Base-by-base conservation (phyloP, 2,888 invertebrate genomes). In the Petrolisthes cinctipes region DNA sequence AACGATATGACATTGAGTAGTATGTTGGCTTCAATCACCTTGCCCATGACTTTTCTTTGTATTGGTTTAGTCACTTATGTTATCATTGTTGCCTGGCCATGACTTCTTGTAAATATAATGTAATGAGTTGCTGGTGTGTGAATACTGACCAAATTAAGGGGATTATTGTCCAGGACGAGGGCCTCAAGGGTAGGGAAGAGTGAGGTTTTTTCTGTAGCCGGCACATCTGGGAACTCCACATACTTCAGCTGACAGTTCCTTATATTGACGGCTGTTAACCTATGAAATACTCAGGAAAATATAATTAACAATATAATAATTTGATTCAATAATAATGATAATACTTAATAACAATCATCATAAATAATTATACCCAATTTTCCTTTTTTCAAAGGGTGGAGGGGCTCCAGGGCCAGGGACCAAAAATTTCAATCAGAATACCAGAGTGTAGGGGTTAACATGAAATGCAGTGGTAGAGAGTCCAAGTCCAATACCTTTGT, bases 101-200 rank as follows among this genome's bases (percentile, higher is more conserved):
- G 23, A 9, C 0, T 71, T 71, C 6, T 71, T 20, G 11, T 20
- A 71, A 71, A 71, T n/a, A 71, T 20, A 20, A 71, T 2, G 2
- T 17, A 17, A 68, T 68, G n/a, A 68, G 68, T 75, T 20, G 75
- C 37, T 75, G 75, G 14, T 80, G 56, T 20, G n/a, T 20, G 9
- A 80, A 80, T n/a, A 54, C 83, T 85, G 75, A 90, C 90, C 20
- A n/a, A 71, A 20, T 86, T 83, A 11, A 90, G 54, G 17, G 90
- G 89, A 66, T 90, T 90, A 56, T 86, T 89, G 66, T 87, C 87
- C 9, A 90, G 7, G 75, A 78, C 86, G 66, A 89, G 71, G 68
- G 54, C 20, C 37, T 82, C 84, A 20, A 90, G 85, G 37, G n/a
- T 66, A 61, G 82, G 85, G 83, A 90, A 90, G 17, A 89, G 79